Base-by-base conservation (phyloP, 2,888 invertebrate genomes). In the Ennomos quercinarius region DNA sequence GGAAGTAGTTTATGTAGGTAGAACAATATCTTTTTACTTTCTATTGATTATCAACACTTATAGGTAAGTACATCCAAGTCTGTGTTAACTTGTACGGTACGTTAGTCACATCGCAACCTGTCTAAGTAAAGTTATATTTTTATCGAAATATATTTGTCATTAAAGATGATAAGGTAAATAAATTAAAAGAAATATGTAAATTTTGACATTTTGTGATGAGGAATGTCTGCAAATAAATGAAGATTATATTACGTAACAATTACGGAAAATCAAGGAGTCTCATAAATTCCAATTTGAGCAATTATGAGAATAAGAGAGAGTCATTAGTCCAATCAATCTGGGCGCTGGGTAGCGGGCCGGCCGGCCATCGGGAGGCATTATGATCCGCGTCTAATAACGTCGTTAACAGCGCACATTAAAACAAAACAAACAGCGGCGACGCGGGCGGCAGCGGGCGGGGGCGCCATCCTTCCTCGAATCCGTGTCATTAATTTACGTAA, bases 401-500 rank as follows among this genome's bases (percentile, higher is more conserved):
- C 92, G 91, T 91, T 91, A 91, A 91, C 91, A 91, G 85, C 87
- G 89, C 77, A 86, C 91, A 90, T 91, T 91, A 92, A 91, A 91
- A 92, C 89, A 91, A 91, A 91, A 90, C 91, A 92, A 91, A 91
- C 90, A 89, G 84, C 78, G 83, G 78, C 73, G 80, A 77, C 71
- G 72, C 52, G 58, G 60, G 57, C 36, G 27, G 65, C 72, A 74
- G 72, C 79, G 61, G 81, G 82, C 78, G 81, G 84, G 86, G 86
- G 86, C 87, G 89, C 91, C 91, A 91, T 91, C 92, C 92, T 91
- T 91, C 92, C 91, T 90, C 88, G 92, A 92, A 92, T 91, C 92
- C 92, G 92, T 91, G 92, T 92, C 92, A 92, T 92, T 92, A 91
- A 92, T 92, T 92, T 92, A 91, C 92, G 92, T 92, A 92, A 92